Base-by-base conservation (phyloP, 2,113 vertebrate species). In the Promerops cafer region DNA sequence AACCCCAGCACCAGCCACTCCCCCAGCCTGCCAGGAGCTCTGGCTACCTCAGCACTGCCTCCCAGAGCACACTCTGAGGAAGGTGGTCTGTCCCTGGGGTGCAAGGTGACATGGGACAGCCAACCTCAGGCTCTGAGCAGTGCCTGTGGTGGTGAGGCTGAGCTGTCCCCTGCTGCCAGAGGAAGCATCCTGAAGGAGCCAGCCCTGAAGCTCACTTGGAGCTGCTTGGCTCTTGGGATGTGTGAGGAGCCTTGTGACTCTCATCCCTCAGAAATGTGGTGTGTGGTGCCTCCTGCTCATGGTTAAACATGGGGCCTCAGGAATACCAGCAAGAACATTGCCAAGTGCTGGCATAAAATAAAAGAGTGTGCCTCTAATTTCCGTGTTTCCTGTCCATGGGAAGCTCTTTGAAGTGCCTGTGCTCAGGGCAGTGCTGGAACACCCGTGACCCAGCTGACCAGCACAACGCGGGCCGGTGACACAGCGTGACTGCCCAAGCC, bases 341-440 rank as follows among this genome's bases (percentile, higher is more conserved):
- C 53, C 31, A 81, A 89, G 63, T 33, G 50, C 76, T 90, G 60
- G 83, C 83, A 93, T 10, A 22, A 92, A 88, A 94, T 56, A 74
- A 94, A 97, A 95, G 71, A 44, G 27, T 37, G 60, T 78, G 76
- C 30, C 76, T 90, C 80, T 90, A 70, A 96, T 92, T 42, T 90
- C 71, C 79, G 59, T 65, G 39, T 30, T 93, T 95, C 92, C 95
- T 77, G 63, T 31, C 30, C 5, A 4, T 7, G 61, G 69, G 37
- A 69, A 28, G 21, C 24, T 80, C 82, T 90, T 90, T 90, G 82
- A 82, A 93, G 88, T 30, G 75, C 30, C 71, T 65, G 50, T 53
- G 88, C 53, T 6, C 79, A 28, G 2, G 10, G 56, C 71, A 70
- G 42, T 17, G 49, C 71, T 63, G 80, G 70, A 56, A 42, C 49